Evolutionary conservation across 2,888 invertebrate genomes (phyloP).

Genomic region (Bellardia bayeri): DNA sequence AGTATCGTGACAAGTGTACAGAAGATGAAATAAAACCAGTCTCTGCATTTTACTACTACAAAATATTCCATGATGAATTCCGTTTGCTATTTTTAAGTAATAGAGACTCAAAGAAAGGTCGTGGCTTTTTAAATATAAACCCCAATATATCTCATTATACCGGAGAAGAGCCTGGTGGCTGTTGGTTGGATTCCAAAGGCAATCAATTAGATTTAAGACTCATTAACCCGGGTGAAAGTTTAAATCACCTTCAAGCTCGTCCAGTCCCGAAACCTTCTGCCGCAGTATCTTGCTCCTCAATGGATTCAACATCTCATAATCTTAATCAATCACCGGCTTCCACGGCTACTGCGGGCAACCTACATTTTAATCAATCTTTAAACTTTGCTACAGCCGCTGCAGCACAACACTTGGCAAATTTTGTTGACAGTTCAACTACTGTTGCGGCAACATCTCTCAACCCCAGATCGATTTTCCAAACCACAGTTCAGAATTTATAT

Average conservation of each 20-base stretch:
- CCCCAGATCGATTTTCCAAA: slow-evolving; percentile 63
- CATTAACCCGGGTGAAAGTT: slow-evolving; percentile 42
- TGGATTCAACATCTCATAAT: slow-evolving; percentile 43
- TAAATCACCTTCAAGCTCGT: neutral
- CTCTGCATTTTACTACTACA: slow-evolving; percentile 70
- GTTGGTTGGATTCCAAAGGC: slow-evolving; percentile 68
- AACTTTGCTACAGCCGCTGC: slow-evolving; percentile 62
- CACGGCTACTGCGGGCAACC: neutral
- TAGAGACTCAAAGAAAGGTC: slow-evolving; percentile 56
- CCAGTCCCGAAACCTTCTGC: neutral
- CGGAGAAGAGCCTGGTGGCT: slow-evolving; percentile 75
- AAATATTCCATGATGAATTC: slow-evolving; percentile 73
- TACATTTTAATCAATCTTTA: slow-evolving; percentile 60
- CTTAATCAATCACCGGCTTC: slow-evolving; percentile 16
- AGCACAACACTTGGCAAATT: slow-evolving; percentile 59
- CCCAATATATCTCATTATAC: slow-evolving; percentile 74
- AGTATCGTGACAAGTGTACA: slow-evolving; percentile 71
- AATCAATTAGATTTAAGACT: slow-evolving; percentile 47
- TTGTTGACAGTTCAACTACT: slow-evolving; percentile 53
- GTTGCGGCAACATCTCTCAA: slow-evolving; percentile 41
- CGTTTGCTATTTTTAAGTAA: slow-evolving; percentile 73
- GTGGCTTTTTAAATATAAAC: slow-evolving; percentile 69
- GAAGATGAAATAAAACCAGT: slow-evolving; percentile 63
- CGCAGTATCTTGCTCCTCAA: slow-evolving; percentile 20
- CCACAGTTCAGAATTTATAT: slow-evolving; percentile 59